Percentiles rank a stretch among this genome's conserved stretches.
Evolutionary conservation across 2,888 invertebrate genomes (phyloP).

Genomic region (Gibbula magus): DNA sequence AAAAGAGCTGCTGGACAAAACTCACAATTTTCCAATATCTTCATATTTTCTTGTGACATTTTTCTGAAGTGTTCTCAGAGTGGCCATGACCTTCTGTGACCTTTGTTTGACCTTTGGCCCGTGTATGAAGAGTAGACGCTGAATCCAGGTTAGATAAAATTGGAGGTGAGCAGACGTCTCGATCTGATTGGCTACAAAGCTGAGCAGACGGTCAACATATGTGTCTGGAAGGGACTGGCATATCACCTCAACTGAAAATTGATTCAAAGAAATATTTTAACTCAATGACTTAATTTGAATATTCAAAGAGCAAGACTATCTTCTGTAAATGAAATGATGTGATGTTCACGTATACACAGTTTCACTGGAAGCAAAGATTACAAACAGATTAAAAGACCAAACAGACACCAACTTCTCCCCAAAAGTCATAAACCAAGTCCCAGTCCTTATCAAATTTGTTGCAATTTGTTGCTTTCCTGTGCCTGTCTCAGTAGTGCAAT

Average conservation of each 20-base stretch:
- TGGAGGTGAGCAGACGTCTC: constrained; percentile 89
- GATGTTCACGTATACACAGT: too few relatives aligned
- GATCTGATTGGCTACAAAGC: constrained; percentile 82
- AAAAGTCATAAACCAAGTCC: too few relatives aligned
- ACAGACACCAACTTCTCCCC: too few relatives aligned
- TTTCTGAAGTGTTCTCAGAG: constrained; percentile 82
- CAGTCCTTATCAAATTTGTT: too few relatives aligned
- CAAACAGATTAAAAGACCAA: too few relatives aligned
- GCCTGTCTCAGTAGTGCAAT: too few relatives aligned
- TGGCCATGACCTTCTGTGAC: constrained; percentile 80
- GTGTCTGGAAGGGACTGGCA: constrained; percentile 82
- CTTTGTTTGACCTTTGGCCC: constrained; percentile 77
- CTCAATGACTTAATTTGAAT: not conserved
- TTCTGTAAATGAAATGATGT: too few relatives aligned
- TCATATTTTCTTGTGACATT: constrained; percentile 85
- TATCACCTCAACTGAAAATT: constrained; percentile 84
- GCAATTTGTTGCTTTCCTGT: too few relatives aligned
- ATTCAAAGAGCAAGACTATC: not conserved
- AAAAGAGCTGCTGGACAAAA: too few relatives aligned
- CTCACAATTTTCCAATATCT: constrained; percentile 87
- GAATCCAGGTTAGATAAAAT: constrained; percentile 89
- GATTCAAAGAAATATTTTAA: not conserved
- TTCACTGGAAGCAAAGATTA: too few relatives aligned
- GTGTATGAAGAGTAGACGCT: constrained; percentile 82
- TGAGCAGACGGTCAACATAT: constrained; percentile 85